Base-by-base conservation (phyloP, 1,140 invertebrate species). In the Drosophila busckii region DNA sequence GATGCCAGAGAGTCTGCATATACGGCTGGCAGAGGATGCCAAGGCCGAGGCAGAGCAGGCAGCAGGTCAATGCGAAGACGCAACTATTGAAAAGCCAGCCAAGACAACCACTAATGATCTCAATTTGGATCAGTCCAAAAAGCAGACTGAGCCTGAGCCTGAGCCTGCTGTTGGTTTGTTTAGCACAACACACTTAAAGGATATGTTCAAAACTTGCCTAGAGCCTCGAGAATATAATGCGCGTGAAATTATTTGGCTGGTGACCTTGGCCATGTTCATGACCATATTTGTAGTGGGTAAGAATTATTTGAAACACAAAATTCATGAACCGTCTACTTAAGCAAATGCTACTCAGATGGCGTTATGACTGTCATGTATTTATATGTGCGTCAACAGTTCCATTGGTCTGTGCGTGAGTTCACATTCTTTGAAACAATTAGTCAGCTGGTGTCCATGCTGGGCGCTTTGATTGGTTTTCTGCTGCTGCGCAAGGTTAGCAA, bases 331-430 rank as follows among this genome's bases (percentile, higher is more conserved):
- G 1, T 34, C 12, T 37, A 26, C 1, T 20, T 8, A 6, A 3
- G 0, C 6, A 32, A 3, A 32, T 7, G 12, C n/a, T 20, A 19
- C 20, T n/a, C 42, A 82, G 84, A 86, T 63, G 84, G 84, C 19
- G 75, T 60, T 4, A 76, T 87, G 35, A 75, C 88, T 9, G 86
- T 93, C 8, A 88, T 88, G 41, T 94, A 90, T 75, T 65, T 93
- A 45, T 94, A 92, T 68, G 83, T 90, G 2, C 91, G 91, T 44
- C 89, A 91, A 28, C 90, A 91, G 70, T 89, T 94, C 6, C 88
- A 90, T 8, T 93, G 93, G 92, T 88, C 90, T 15, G 87, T 93
- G 20, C 75, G 89, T 12, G 87, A 92, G 17, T 93, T 89, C 44
- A 91, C 89, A 0, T 83, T 89, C 26, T 92, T 88, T 62, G 89